Base-by-base conservation (phyloP, 1,140 invertebrate species). In the Bombus pascuorum region DNA sequence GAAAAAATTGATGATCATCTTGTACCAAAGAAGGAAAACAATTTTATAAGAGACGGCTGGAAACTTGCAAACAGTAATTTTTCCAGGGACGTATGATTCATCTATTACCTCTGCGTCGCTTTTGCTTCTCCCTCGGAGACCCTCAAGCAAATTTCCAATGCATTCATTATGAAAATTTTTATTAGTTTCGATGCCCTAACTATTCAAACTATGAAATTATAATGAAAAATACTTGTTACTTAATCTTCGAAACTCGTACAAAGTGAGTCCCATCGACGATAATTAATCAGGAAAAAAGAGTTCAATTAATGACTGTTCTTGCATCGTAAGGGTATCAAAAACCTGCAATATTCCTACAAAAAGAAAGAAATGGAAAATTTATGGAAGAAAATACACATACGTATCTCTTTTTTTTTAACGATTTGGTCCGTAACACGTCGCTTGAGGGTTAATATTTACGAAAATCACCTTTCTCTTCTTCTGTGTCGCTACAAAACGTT, bases 1-100 rank as follows among this genome's bases (percentile, higher is more conserved):
- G 44, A 76, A 3, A n/a, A 71, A 28, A 82, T 72, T 47, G 73
- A 83, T 70, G 70, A 86, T 71, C 39, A 47, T 25, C 44, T 47
- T 32, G 13, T 57, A 22, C 70, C 25, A 70, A 65, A 72, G 28
- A 3, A 10, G n/a, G 32, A 32, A 18, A 66, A n/a, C 68, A 53
- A 71, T 85, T 47, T 66, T n/a, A 10, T 32, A 15, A 47, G 39
- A 18, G 39, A n/a, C 12, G 13, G 2, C 22, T 2, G 6, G 13
- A 44, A 47, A 70, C n/a, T 42, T 28, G 15, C 2, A 18, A 66
- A 34, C n/a, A 66, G 13, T n/a, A n/a, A 12, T 62, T n/a, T 62
- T n/a, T 62, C 12, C 9, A 62, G 28, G 1, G 12, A 62, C 59
- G 28, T n/a, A 3, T 62, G 28, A 13, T n/a, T 62, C 28, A 62